Base-by-base conservation (phyloP, 2,113 vertebrate species). In the Turnix velox region DNA sequence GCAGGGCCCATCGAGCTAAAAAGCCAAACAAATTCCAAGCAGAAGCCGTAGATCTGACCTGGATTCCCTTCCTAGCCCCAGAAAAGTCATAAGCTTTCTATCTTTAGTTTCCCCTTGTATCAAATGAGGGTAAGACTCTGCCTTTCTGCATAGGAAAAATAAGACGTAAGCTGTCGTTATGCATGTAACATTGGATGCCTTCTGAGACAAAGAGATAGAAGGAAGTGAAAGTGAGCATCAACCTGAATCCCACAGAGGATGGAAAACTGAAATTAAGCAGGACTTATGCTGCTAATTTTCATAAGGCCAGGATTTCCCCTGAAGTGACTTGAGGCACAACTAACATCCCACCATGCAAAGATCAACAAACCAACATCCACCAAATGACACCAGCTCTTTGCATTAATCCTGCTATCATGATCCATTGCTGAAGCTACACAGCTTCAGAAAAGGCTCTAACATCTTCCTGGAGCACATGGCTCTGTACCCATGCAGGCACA, bases 401-500 rank as follows among this genome's bases (percentile, higher is more conserved):
- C 48, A 5, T 17, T 0, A 72, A 62, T 37, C 40, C 35, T 24
- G 57, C 57, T 45, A 20, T 8, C 0, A 0, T 0, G 1, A 40
- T 30, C 51, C 59, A 12, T 13, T 2, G 2, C 37, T 33, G 42
- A 54, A 33, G 35, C 46, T 11, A 6, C 30, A 10, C 52, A 40
- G 25, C 28, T 54, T 48, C 39, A 33, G 74, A 51, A 43, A 30
- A 69, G 39, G 63, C 71, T 40, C 31, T 6, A 43, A 43, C 57
- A 10, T 10, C 39, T 42, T 24, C 3, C 3, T 6, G 35, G 25
- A 33, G 81, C 25, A 22, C 0, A 0, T 0, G 2, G 30, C 33
- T 40, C 18, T 0, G 1, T 14, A 48, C 23, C 18, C 43, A 19
- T 0, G 0, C 1, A 13, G 27, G 31, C 43, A 19, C 0, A 0